Conservation (phyloP, 2,888 invertebrate genomes). For the Andrena trimmerana region DNA sequence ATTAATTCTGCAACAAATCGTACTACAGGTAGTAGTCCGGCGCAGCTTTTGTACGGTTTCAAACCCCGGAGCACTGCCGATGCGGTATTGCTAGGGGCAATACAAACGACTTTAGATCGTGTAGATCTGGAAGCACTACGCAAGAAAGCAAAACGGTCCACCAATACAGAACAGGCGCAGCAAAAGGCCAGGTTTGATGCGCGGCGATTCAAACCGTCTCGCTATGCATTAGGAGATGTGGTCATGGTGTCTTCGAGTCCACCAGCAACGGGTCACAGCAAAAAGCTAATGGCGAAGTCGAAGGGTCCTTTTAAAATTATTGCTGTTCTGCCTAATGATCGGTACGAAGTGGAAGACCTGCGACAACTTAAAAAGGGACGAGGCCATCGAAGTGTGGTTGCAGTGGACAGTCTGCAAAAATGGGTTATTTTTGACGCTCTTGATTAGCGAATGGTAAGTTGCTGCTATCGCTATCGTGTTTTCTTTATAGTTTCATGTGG, state of each 20-base stretch:
- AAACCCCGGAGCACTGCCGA: constrained; percentile 18
- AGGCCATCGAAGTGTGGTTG: background rate
- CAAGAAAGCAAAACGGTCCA: constrained; percentile 44
- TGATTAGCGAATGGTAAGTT: too few relatives aligned
- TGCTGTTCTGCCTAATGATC: constrained; percentile 53
- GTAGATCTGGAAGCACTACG: constrained; percentile 54
- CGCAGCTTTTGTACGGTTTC: constrained; percentile 59
- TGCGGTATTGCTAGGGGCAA: too few relatives aligned
- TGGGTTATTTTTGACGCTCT: background rate
- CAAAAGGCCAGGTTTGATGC: constrained; percentile 30
- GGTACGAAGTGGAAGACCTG: constrained; percentile 55
- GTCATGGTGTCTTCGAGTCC: constrained; percentile 62
- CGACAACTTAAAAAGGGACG: constrained; percentile 46
- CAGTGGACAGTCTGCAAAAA: background rate
- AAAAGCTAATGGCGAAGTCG: constrained; percentile 60
- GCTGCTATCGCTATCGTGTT: too few relatives aligned
- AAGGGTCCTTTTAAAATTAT: constrained; percentile 65
- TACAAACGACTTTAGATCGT: constrained; percentile 36
- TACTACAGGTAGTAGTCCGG: constrained; percentile 48
- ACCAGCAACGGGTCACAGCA: constrained; percentile 63
- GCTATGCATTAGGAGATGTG: constrained; percentile 60
- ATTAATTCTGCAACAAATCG: constrained; percentile 62
- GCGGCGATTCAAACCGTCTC: constrained; percentile 42
- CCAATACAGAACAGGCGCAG: constrained; percentile 40
- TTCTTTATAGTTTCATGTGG: too few relatives aligned